These are phyloP conservation scores for Barnardius zonarius DNA, from an alignment of 2,113 vertebrate genomes.

Conservation along the genomic window DNA sequence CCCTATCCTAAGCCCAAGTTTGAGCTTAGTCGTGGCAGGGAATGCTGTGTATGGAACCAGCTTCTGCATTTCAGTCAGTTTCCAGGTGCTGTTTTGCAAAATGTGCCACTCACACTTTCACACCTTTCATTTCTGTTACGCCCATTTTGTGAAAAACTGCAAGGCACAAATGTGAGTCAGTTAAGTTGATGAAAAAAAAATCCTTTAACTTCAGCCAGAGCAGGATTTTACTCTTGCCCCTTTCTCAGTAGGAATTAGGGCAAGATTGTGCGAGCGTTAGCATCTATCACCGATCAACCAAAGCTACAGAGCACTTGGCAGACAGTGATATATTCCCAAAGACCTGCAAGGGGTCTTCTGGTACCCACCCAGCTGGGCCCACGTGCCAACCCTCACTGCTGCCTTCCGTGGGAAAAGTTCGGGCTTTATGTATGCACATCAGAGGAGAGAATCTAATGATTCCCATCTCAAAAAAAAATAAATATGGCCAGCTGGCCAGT, in stretches of 20 bases:
- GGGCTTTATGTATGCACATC: background rate
- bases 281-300: background rate
- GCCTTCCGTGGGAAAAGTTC: background rate
- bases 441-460: background rate
- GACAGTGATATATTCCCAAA: background rate
- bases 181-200: background rate
- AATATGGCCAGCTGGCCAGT: background rate
- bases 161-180: background rate
- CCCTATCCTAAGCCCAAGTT: background rate
- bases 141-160: background rate
- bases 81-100: background rate
- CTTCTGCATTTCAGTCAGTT: background rate
- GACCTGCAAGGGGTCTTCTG: background rate
- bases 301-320: background rate
- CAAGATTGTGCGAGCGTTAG: background rate
- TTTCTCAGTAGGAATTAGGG: background rate
- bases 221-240: background rate
- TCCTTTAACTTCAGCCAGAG: background rate
- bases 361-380: background rate
- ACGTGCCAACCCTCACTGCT: background rate
- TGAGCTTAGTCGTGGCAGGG: background rate
- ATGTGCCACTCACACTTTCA: background rate
- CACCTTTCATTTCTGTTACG: background rate
- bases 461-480: background rate
- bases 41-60: background rate